Evolutionary conservation across 92 coral and sea anemone species (phyloP), one percentile per base, ranked within the genome.

Genomic region (Pocillopora meandrina): DNA sequence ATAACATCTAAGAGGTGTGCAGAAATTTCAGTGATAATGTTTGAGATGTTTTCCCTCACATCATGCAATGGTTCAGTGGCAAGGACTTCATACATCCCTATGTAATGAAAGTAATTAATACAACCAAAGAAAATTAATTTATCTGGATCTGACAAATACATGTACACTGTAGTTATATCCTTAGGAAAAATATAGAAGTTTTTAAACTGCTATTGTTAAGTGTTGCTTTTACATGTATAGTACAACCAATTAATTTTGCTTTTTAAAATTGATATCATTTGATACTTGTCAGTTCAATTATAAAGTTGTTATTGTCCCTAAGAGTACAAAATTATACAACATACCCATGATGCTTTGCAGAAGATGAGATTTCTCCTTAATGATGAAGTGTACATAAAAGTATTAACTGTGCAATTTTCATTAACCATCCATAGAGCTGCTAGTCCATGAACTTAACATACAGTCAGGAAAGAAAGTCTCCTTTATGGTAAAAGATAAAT

Each of bases 31-130:
- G 61, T 42, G 12, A 72, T 47, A 14, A 72, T 47, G 58, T 72
- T 72, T 2, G 76, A 47, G 11, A 72, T 72, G 10, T 72, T 10
- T 72, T 72, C 59, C 23, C 47, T 72, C 10, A 72, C 76, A 42
- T 72, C 76, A 35, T 72, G 76, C 23, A 72, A 63, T 63, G 68
- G 68, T 11, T 67, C 72, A 26, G 75, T 72, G 65, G 69, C 60
- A 10, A 67, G 47, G 57, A 71, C 75, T 17, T 71, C 75, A 14
- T 71, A 71, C 75, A 71, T 36, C 23, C 57, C 75, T 47, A 21
- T 36, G 9, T 71, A 47, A 16, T 13, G 58, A 71, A 13, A 71
- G 56, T 13, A 71, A 14, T 36, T 33, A 33, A 19, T 65, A 65
- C 21, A n/a, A 21, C 31, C 31, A 66, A 26, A 66, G 9, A 66